These are phyloP conservation scores for Hyposmocoma kahamanoa DNA, from an alignment of 1,140 invertebrate genomes.

Conservation along the genomic window DNA sequence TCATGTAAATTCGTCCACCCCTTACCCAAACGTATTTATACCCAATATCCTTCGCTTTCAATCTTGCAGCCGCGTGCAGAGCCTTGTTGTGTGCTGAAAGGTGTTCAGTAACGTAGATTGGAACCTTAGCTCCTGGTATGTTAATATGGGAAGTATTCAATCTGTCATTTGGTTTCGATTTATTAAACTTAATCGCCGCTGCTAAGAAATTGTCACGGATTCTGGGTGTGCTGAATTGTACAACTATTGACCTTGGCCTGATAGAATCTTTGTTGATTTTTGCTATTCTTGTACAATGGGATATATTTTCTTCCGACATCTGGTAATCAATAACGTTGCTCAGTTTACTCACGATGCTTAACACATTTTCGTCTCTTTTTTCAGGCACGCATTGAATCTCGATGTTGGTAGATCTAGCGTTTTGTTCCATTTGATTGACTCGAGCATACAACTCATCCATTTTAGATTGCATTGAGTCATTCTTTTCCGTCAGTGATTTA, in stretches of 20 bases:
- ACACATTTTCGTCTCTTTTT: not conserved
- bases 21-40: slow-evolving; percentile 27
- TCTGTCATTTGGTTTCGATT: slow-evolving; percentile 14
- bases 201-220: slow-evolving; percentile 22
- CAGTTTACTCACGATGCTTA: not conserved
- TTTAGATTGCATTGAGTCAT: not conserved
- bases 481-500: not conserved
- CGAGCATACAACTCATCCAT: not conserved
- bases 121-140: slow-evolving; percentile 8
- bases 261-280: not conserved
- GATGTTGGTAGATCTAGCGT: not conserved
- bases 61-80: slow-evolving; percentile 19
- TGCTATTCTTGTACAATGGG: not conserved
- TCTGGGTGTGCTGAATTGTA: slow-evolving; percentile 6
- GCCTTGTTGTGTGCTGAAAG: slow-evolving; percentile 17
- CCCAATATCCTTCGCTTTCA: slow-evolving; percentile 15
- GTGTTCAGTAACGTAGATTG: slow-evolving; percentile 25
- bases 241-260: not conserved
- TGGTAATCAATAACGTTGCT: not conserved
- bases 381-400: no score
- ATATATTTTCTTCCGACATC: no score
- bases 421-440: not conserved
- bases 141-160: slow-evolving; percentile 19
- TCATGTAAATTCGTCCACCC: slow-evolving; percentile 19
- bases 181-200: slow-evolving; percentile 21